phyloP scores from a whole-genome alignment of 2,797 vertebrate species.

The Oryzias sinensis region DNA sequence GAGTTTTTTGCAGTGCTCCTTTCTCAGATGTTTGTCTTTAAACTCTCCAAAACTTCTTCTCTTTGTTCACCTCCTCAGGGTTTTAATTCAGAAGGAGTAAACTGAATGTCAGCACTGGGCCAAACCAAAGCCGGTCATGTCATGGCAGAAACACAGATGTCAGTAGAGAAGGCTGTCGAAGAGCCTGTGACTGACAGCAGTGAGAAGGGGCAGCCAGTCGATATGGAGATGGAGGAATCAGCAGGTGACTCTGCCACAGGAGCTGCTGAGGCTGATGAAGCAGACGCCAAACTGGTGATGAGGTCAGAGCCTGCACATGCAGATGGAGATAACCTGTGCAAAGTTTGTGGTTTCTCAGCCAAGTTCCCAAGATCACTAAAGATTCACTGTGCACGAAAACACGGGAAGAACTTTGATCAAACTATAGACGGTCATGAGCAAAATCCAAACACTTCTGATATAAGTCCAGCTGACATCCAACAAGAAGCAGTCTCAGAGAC shows the following conservation, averaged over 20 bases:
- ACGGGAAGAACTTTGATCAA: constrained; percentile 46
- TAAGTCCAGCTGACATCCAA: constrained; percentile 22
- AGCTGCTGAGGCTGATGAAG: constrained; percentile 45
- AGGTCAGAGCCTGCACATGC: constrained; percentile 13
- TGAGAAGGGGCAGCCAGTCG: constrained; percentile 25
- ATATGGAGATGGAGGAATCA: constrained; percentile 43
- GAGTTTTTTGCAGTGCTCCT: not conserved
- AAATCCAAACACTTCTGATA: constrained; percentile 17
- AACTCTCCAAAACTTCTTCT: not conserved
- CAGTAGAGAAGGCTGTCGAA: constrained; percentile 41
- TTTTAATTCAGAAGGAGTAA: constrained; percentile 24
- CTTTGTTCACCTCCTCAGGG: constrained; percentile 30
- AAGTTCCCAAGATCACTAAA: constrained; percentile 77
- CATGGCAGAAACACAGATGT: constrained; percentile 66
- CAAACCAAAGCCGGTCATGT: constrained; percentile 28
- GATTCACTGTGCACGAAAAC: constrained; percentile 73
- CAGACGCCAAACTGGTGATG: constrained; percentile 17
- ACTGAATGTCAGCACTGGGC: constrained; percentile 8
- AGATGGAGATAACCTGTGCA: constrained; percentile 44
- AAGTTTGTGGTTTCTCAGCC: constrained; percentile 69
- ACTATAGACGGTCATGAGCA: constrained; percentile 17
- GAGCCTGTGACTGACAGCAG: constrained; percentile 42
- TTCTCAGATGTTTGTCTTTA: no score
- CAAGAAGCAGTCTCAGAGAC: constrained; percentile 38
- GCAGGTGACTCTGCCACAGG: constrained; percentile 43